Evolutionary conservation across 1,140 invertebrate species (phyloP), one percentile per base, ranked within the genome.

Genomic region (Drosophila saltans): DNA sequence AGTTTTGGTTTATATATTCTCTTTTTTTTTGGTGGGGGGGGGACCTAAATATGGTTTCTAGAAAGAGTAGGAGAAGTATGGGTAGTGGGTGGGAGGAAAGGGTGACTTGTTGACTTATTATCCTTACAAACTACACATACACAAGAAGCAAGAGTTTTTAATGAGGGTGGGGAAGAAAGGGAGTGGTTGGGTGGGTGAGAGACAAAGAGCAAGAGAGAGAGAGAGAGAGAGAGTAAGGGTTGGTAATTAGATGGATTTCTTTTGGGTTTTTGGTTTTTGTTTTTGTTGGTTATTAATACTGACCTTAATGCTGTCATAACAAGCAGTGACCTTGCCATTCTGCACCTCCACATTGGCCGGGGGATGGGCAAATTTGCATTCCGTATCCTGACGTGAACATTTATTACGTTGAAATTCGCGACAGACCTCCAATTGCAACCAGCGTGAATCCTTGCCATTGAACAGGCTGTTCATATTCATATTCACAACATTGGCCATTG

Each of bases 301-400:
- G 95, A 99, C 99, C 98, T 99, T 99, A 93, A 99, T 99, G 93
- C 98, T 99, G 95, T 99, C 99, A 95, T 99, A 99, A 95, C 99
- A 99, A 81, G 99, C 99, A 77, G 98, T 99, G 89, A 99, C 99
- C 91, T 98, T 95, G 93, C 99, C 99, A 94, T 99, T 99, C 94
- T 99, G 98, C 83, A 99, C 98, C 94, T 99, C 99, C 83, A 99
- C 98, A 94, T 99, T 99, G 82, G 98, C 96, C 64, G 98, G 98
- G 55, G 99, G 99, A 95, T 99, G 99, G 75, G 99, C 99, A 93
- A 99, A 99, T 95, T 99, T 99, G 96, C 99, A 99, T 94, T 99
- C 99, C 81, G 97, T 98, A 94, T 99, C 99, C 41, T 98, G 97
- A 89, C 99, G 96, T 79, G 98, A 98, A 94, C 99, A 99, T 95